Percentiles rank a stretch among this genome's conserved stretches.
Evolutionary conservation across 2,888 invertebrate species (phyloP).

Genomic region (Epinotia ramella): DNA sequence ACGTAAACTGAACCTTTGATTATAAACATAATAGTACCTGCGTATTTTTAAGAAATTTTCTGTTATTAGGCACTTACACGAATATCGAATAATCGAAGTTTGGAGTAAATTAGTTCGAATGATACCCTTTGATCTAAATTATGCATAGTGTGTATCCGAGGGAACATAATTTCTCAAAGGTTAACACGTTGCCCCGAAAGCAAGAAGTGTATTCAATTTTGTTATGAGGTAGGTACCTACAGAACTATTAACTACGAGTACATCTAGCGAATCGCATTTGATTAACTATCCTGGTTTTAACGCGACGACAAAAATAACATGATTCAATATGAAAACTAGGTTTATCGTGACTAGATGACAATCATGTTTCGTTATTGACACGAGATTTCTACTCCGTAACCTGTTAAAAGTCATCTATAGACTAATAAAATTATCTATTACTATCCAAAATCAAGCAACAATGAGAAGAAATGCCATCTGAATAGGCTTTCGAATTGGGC

Average conservation of each 20-base stretch:
- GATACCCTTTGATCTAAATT: neutral
- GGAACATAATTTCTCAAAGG: neutral
- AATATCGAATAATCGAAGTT: too few relatives aligned
- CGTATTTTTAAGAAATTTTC: too few relatives aligned
- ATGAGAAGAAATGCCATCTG: constrained; percentile 84
- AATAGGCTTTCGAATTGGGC: constrained; percentile 85
- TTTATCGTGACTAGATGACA: constrained; percentile 54
- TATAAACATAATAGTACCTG: neutral
- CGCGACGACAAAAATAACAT: constrained; percentile 56
- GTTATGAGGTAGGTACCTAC: neutral
- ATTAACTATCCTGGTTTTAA: constrained; percentile 57
- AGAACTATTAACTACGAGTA: neutral
- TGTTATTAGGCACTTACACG: too few relatives aligned
- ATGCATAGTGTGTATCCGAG: neutral
- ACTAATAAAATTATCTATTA: constrained; percentile 84
- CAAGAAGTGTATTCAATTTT: neutral
- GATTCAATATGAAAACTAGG: constrained; percentile 46
- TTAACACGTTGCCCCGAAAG: constrained; percentile 4
- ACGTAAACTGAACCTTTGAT: neutral
- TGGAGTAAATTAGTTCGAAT: neutral
- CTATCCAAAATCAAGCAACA: constrained; percentile 84
- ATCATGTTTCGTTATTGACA: constrained; percentile 64
- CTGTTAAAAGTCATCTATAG: constrained; percentile 77
- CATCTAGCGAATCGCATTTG: constrained; percentile 56
- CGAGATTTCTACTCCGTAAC: constrained; percentile 70